A percentile compares a stretch with the other conserved stretches of the same genome.
Evolutionary conservation across 2,797 vertebrate genomes (phyloP).

Genomic region (Margarornis squamiger): DNA sequence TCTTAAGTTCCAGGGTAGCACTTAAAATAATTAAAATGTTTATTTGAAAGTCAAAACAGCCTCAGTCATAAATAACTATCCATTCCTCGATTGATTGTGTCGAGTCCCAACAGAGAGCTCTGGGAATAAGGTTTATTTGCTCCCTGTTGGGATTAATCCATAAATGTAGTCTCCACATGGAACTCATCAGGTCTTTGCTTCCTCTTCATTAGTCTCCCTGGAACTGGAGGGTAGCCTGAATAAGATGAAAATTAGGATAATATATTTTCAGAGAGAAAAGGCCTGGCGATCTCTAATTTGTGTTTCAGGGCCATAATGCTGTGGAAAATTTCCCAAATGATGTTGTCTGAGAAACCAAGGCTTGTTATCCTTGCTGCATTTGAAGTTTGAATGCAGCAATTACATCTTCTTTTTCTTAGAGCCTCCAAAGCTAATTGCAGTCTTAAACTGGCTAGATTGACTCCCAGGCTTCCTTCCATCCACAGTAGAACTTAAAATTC

Average conservation of each 20-base stretch:
- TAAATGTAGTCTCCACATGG: slow-evolving; percentile 71
- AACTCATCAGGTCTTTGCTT: slow-evolving; percentile 68
- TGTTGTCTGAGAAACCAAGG: slow-evolving; percentile 16
- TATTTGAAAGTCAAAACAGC: slow-evolving; percentile 69
- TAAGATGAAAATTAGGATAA: slow-evolving; percentile 67
- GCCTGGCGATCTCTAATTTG: slow-evolving; percentile 17
- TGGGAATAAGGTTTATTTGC: slow-evolving; percentile 70
- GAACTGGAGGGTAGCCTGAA: slow-evolving; percentile 54
- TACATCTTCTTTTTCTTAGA: slow-evolving; percentile 5
- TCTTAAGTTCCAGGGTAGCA: slow-evolving; percentile 43
- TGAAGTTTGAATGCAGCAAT: not conserved
- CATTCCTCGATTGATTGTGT: slow-evolving; percentile 46
- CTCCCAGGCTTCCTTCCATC: not conserved
- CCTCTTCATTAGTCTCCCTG: slow-evolving; percentile 68
- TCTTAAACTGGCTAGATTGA: not conserved
- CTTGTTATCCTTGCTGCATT: slow-evolving; percentile 23
- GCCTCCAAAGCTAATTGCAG: slow-evolving; percentile 1
- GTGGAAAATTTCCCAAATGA: slow-evolving; percentile 25
- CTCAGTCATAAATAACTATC: slow-evolving; percentile 60
- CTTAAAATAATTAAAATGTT: slow-evolving; percentile 74
- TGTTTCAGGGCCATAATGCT: slow-evolving; percentile 25
- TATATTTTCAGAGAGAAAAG: slow-evolving; percentile 53
- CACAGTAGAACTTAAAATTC: slow-evolving; percentile 22
- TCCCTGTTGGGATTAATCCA: slow-evolving; percentile 77
- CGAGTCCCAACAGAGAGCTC: not conserved